Percentiles rank a stretch among this genome's conserved stretches.
Evolutionary conservation across 2,888 invertebrate genomes (phyloP).

Genomic region (Sinopyrophorus schimmeli): DNA sequence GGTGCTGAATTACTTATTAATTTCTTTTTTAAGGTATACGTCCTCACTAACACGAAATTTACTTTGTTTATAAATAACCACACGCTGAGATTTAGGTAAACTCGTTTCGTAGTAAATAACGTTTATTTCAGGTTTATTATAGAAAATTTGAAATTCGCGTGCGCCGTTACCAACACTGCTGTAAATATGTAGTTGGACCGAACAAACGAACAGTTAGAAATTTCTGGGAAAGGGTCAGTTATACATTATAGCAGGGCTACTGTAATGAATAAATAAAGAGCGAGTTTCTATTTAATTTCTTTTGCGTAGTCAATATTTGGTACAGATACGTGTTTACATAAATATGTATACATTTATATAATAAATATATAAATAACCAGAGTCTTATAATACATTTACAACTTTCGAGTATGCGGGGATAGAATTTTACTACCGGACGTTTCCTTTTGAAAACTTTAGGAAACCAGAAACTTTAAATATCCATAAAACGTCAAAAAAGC

Average conservation of each 20-base stretch:
- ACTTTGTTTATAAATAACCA: slow-evolving; percentile 15
- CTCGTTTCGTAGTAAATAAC: slow-evolving; percentile 18
- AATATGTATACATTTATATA: no score
- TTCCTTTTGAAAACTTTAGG: slow-evolving; percentile 18
- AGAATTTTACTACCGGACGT: slow-evolving; percentile 5
- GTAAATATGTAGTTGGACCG: slow-evolving; percentile 29
- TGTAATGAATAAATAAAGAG: slow-evolving; percentile 34
- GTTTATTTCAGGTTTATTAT: slow-evolving; percentile 35
- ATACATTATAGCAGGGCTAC: slow-evolving; percentile 28
- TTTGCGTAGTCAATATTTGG: slow-evolving; percentile 18
- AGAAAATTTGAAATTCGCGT: slow-evolving; percentile 41
- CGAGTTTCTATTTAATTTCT: slow-evolving; percentile 29
- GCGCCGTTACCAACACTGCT: slow-evolving; percentile 28
- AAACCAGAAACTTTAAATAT: slow-evolving; percentile 39
- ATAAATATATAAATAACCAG: no score
- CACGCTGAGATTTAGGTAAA: slow-evolving; percentile 26
- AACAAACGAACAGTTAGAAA: slow-evolving; percentile 33
- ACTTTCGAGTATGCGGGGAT: no score
- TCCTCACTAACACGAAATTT: neutral
- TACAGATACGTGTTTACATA: no score
- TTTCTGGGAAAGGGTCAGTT: slow-evolving; percentile 34
- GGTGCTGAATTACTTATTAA: slow-evolving; percentile 12
- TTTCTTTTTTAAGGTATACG: neutral
- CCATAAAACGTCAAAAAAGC: slow-evolving; percentile 42
- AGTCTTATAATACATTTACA: slow-evolving; percentile 17